These are phyloP conservation scores for Limosa lapponica DNA, from an alignment of 2,797 vertebrate genomes.

Conservation along the genomic window DNA sequence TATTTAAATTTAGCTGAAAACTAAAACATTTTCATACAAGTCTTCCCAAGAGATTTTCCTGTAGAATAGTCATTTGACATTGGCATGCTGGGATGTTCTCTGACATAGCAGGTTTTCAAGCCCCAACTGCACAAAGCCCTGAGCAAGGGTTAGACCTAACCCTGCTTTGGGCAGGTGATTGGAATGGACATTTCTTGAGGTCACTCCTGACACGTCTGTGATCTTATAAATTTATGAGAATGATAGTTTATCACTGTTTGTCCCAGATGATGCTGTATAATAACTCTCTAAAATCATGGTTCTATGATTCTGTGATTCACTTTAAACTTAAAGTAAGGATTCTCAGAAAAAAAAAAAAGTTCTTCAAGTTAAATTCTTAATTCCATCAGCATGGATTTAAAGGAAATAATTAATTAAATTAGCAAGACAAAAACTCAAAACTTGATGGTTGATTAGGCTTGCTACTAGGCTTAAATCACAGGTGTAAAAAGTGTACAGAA, in stretches of 20 bases:
- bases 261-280: neutral
- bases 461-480: neutral
- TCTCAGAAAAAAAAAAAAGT: neutral
- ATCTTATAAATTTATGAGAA: neutral
- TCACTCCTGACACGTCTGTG: neutral
- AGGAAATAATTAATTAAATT: neutral
- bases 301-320: neutral
- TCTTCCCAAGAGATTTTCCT: neutral
- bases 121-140: neutral
- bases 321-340: neutral
- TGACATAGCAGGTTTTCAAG: neutral
- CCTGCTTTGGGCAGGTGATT: neutral
- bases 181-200: neutral
- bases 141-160: neutral
- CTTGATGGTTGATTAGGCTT: neutral
- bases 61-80: neutral
- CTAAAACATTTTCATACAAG: fast-evolving
- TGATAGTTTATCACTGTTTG: neutral
- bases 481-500: neutral
- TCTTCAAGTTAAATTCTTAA: neutral
- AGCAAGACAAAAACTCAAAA: neutral
- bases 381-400: neutral
- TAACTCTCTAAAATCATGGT: neutral
- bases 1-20: neutral
- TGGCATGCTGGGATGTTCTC: neutral